phyloP scores from a whole-genome alignment of 2,888 invertebrate species.

The Microdon myrmicae region DNA sequence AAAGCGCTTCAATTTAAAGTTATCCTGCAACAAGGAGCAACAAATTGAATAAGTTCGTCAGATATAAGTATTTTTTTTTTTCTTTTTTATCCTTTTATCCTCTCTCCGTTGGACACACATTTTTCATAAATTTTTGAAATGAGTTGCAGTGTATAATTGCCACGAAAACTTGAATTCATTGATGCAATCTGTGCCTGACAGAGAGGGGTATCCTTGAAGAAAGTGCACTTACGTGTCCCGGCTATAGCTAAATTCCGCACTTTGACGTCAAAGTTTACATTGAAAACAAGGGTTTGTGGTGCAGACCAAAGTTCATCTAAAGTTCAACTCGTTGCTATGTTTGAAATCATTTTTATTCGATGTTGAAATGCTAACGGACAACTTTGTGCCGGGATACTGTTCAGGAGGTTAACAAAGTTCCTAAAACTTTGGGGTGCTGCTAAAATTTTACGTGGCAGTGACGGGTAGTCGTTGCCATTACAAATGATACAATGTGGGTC shows the following conservation, averaged over 20 bases:
- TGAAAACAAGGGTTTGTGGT: neutral
- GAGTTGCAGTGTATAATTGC: slow-evolving; percentile 49
- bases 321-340: slow-evolving; percentile 51
- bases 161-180: slow-evolving; percentile 41
- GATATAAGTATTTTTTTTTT: no score
- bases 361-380: slow-evolving; percentile 29
- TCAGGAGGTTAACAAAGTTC: slow-evolving; percentile 4
- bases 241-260: slow-evolving; percentile 4
- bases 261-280: slow-evolving; percentile 27
- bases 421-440: slow-evolving; percentile 21
- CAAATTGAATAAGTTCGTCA: slow-evolving; percentile 51
- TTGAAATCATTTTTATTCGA: slow-evolving; percentile 41
- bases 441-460: slow-evolving; percentile 27
- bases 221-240: slow-evolving; percentile 38
- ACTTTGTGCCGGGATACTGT: slow-evolving; percentile 22
- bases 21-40: slow-evolving; percentile 13
- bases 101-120: slow-evolving; percentile 12
- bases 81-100: slow-evolving; percentile 1
- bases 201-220: neutral
- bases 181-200: slow-evolving; percentile 37
- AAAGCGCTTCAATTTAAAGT: slow-evolving; percentile 48
- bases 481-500: slow-evolving; percentile 52
- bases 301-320: slow-evolving; percentile 32
- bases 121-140: slow-evolving; percentile 42
- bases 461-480: slow-evolving; percentile 21